Percentiles rank a stretch among this genome's conserved stretches.
These are phyloP conservation scores for Phylloscopus collybita DNA, from an alignment of 2,797 vertebrate genomes.

Conservation along the genomic window DNA sequence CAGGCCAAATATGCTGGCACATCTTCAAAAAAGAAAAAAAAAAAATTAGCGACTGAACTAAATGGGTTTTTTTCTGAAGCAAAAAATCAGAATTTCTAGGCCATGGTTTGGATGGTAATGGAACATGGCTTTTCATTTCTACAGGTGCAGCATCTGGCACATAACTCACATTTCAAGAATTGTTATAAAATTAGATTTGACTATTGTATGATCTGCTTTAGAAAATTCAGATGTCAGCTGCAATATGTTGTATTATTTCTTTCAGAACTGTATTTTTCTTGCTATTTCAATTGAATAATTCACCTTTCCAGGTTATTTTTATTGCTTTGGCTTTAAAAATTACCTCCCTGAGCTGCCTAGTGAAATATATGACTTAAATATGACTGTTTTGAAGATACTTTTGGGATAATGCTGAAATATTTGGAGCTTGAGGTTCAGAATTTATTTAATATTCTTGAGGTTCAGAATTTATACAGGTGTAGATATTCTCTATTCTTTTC, in stretches of 20 bases:
- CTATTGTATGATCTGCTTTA: background rate
- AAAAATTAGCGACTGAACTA: background rate
- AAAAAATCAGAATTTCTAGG: background rate
- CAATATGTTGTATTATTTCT: conserved; percentile 4
- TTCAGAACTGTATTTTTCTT: background rate
- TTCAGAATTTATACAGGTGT: background rate
- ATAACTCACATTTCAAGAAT: background rate
- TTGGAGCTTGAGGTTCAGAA: background rate
- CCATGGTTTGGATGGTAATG: background rate
- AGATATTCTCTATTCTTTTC: background rate
- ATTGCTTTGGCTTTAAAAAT: conserved; percentile 13
- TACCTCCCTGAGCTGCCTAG: background rate
- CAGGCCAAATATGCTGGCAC: background rate
- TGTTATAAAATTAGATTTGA: background rate
- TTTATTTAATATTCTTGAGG: background rate
- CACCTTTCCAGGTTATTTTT: background rate
- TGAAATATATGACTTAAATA: background rate
- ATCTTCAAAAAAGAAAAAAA: background rate
- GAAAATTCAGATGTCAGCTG: background rate
- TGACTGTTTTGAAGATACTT: background rate
- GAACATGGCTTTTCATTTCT: background rate
- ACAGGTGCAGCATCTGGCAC: background rate
- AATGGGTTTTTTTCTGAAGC: background rate
- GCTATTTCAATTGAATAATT: background rate
- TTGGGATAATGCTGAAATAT: background rate